A percentile compares a stretch with the other conserved stretches of the same genome.
Conservation (phyloP, 2,888 invertebrate genomes). For the Lasius platythorax region DNA sequence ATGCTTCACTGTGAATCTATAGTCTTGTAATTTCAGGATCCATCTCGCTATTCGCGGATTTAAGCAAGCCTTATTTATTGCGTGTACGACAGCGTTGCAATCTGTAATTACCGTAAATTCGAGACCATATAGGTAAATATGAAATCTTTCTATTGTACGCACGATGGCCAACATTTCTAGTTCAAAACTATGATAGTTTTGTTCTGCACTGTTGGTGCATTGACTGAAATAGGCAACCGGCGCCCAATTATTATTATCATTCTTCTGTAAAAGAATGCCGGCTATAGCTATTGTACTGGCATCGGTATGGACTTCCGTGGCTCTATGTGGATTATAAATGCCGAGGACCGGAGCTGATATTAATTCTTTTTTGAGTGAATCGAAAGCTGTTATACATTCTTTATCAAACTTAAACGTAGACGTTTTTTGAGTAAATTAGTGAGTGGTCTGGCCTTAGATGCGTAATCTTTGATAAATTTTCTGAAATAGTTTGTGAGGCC, state of each 20-base stretch:
- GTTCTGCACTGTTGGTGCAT: background rate
- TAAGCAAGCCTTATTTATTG: background rate
- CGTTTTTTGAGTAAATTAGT: no score
- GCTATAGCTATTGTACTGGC: background rate
- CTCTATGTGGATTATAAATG: background rate
- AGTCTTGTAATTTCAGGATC: background rate
- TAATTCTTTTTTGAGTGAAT: background rate
- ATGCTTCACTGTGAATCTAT: background rate
- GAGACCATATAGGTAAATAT: background rate
- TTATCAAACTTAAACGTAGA: background rate
- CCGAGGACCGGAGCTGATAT: background rate
- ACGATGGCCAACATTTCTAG: slow-evolving; percentile 10
- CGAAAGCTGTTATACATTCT: background rate
- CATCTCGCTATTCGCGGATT: background rate
- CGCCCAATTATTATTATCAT: no score
- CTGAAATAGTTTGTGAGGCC: background rate
- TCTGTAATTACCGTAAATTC: background rate
- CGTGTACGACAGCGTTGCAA: background rate
- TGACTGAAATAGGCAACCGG: background rate
- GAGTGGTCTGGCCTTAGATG: background rate
- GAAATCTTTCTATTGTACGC: background rate
- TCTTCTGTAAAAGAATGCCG: no score
- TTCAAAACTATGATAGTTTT: background rate
- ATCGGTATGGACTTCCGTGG: background rate
- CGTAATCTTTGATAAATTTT: background rate